Base-by-base conservation (phyloP, 2,797 vertebrate species). In the Salarias fasciatus region DNA sequence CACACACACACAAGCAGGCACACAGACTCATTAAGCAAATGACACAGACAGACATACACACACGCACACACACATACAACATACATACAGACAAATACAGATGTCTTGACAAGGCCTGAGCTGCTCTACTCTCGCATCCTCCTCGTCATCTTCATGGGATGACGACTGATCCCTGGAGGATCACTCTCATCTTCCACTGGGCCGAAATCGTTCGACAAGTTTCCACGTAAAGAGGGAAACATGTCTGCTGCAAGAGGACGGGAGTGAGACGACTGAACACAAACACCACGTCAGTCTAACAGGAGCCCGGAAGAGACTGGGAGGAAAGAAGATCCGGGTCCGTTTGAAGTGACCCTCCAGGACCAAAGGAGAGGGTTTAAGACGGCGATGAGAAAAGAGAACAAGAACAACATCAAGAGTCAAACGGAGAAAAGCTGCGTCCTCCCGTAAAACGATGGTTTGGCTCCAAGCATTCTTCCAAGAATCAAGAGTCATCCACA, bases 131-230 rank as follows among this genome's bases (percentile, higher is more conserved):
- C 77, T 77, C 57, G 84, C 51, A 80, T 74, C 80, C 54, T 88
- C 70, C 82, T 87, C 83, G 74, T 90, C 89, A 90, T 91, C 85
- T 57, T 84, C 80, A 65, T 69, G 80, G 79, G 82, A 91, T 91
- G 90, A 89, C 86, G 83, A 85, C 69, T 89, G 88, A 91, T 91
- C 88, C 58, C 52, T 80, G 85, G 80, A 30, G 86, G 89, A 92
- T 91, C 89, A 83, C 79, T 77, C 83, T 71, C 66, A 75, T 78
- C 78, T 76, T 79, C 43, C 35, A 75, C 37, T 56, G 35, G 79
- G 64, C 69, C 79, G 60, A 48, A 76, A 72, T 55, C 30, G n/a
- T 69, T 50, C 46, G 52, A 60, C 61, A 30, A 44, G 55, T 79
- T 81, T 77, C 69, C 65, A 64, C 68, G 78, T 50, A 65, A 66